Conservation (phyloP, 2,888 invertebrate species). For the Phymatocera aterrima region DNA sequence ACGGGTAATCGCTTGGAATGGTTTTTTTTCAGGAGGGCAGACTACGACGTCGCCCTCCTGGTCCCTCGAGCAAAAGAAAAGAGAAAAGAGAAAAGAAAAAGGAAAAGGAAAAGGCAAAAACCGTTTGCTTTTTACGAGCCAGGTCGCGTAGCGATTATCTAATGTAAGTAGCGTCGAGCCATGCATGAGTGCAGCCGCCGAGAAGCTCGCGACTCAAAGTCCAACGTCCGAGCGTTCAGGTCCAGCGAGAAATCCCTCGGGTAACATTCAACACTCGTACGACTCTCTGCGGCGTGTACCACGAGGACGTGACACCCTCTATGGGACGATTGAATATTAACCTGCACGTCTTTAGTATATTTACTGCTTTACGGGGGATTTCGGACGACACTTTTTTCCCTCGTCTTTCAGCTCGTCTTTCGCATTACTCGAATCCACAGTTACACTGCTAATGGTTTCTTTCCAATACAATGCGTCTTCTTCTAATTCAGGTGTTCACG, state of each 20-base stretch:
- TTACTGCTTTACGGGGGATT: slow-evolving; percentile 52
- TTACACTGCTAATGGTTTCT: no score
- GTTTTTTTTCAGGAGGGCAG: slow-evolving; percentile 31
- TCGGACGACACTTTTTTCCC: no score
- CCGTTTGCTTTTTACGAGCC: slow-evolving; percentile 41
- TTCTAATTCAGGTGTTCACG: no score
- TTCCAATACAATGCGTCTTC: no score
- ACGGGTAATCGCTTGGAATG: slow-evolving; percentile 38
- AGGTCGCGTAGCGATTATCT: slow-evolving; percentile 54
- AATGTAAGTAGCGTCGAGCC: slow-evolving; percentile 54
- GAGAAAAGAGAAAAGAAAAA: background rate
- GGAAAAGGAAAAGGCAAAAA: slow-evolving; percentile 28
- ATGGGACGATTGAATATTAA: slow-evolving; percentile 60
- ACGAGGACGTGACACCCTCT: slow-evolving; percentile 42
- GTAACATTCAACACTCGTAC: slow-evolving; percentile 26
- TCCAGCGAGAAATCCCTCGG: slow-evolving; percentile 8
- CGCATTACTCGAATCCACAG: no score
- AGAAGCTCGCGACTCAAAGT: background rate
- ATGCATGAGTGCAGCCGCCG: slow-evolving; percentile 35
- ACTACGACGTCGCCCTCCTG: background rate
- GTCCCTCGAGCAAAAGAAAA: background rate
- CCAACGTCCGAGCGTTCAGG: background rate
- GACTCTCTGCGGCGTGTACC: slow-evolving; percentile 3
- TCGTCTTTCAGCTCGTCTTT: no score
- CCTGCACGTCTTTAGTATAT: slow-evolving; percentile 57